Conservation (phyloP, 1,140 invertebrate genomes). For the Trissolcus basalis region DNA sequence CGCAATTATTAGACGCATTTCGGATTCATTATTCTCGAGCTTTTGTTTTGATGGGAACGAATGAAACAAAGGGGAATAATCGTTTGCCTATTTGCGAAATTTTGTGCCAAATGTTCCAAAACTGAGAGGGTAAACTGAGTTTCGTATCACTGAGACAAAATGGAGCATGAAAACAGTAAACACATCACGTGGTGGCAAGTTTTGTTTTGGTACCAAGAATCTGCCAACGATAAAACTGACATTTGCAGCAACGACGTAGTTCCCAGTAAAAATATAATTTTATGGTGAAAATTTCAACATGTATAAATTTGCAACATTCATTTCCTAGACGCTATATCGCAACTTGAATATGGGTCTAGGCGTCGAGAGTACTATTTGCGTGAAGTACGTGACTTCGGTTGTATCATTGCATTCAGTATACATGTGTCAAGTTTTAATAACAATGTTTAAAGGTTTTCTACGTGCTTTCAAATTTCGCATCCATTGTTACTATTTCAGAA, state of each 20-base stretch:
- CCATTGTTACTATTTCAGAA: too few species aligned
- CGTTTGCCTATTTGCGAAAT: background rate
- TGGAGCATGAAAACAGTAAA: constrained; percentile 15
- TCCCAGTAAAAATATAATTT: constrained; percentile 54
- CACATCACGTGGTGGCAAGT: constrained; percentile 1
- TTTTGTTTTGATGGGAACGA: too few species aligned
- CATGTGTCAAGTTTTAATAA: constrained; percentile 38
- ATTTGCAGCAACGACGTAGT: constrained; percentile 52
- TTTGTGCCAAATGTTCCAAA: background rate
- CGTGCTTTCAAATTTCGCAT: constrained; percentile 3
- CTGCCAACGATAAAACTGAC: constrained; percentile 42
- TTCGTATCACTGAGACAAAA: constrained; percentile 14
- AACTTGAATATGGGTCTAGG: constrained; percentile 26
- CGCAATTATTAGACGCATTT: too few species aligned
- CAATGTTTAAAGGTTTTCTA: constrained; percentile 5
- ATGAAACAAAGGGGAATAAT: too few species aligned
- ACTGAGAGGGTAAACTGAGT: background rate
- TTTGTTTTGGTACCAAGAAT: constrained; percentile 47
- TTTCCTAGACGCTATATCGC: constrained; percentile 49
- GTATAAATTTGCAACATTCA: constrained; percentile 54
- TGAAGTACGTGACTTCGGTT: constrained; percentile 51
- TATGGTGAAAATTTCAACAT: constrained; percentile 35
- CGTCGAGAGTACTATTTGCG: constrained; percentile 40
- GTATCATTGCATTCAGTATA: constrained; percentile 37
- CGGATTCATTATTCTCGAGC: too few species aligned